Percentiles rank a stretch among this genome's conserved stretches.
Evolutionary conservation across 2,113 vertebrate genomes (phyloP).

Genomic region (Ginglymostoma cirratum): DNA sequence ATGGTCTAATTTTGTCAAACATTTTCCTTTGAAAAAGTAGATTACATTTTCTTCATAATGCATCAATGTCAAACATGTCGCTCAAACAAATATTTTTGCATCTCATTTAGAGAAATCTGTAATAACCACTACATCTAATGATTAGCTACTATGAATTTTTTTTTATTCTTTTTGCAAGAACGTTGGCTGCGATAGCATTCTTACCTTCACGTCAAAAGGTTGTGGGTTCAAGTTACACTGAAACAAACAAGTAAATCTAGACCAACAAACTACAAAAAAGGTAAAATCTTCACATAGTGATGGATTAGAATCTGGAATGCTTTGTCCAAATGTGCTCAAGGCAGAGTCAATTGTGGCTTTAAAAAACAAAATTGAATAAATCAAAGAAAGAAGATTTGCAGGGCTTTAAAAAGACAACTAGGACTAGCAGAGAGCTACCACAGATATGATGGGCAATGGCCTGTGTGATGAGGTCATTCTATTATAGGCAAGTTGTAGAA

Average conservation of each 20-base stretch:
- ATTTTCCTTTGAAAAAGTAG: background rate
- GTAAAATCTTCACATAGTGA: too few relatives aligned
- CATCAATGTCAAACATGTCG: background rate
- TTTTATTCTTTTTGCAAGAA: background rate
- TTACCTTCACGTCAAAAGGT: background rate
- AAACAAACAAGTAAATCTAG: background rate
- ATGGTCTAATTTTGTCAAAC: background rate
- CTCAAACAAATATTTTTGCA: background rate
- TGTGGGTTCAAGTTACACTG: background rate
- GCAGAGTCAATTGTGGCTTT: too few relatives aligned
- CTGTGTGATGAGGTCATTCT: too few relatives aligned
- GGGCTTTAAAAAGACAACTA: too few relatives aligned
- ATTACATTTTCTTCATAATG: background rate
- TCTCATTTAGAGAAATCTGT: background rate
- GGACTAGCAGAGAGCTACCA: too few relatives aligned
- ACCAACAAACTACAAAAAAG: background rate
- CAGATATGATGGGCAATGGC: too few relatives aligned
- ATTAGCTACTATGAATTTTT: background rate
- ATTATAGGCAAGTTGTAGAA: too few relatives aligned
- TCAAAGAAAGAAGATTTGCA: too few relatives aligned
- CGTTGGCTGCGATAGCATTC: background rate
- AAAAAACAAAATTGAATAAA: too few relatives aligned
- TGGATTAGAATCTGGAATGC: too few relatives aligned
- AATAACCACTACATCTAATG: background rate
- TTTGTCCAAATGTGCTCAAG: too few relatives aligned